Evolutionary conservation across 2,888 invertebrate genomes (phyloP), one percentile per base, ranked within the genome.

Genomic region (Tineola bisselliella): DNA sequence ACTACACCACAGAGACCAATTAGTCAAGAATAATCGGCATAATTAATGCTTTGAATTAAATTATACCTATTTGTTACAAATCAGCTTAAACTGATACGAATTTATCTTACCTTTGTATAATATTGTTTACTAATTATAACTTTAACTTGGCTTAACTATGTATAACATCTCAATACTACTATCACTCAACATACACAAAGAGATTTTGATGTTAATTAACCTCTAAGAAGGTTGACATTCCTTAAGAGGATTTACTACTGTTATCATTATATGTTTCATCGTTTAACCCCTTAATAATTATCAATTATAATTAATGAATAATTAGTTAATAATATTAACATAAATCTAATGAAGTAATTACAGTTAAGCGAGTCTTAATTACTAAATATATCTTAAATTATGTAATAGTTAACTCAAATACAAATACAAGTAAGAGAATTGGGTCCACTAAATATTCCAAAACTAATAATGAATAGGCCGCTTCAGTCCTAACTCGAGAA

Each of bases 151-250:
- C 38, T 38, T 38, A 38, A 38, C 11, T 31, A 31, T 10, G 10
- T 38, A 38, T 38, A 12, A 38, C 38, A 25, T n/a, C 10, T 6
- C 38, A 15, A 48, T 48, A 48, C n/a, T 15, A 18, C 15, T 12
- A 15, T 48, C 15, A 48, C 15, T 4, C 15, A 44, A 48, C 2
- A 12, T 8, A 15, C 48, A 75, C 77, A 73, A 69, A 75, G 77
- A 81, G 80, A 83, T 81, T 86, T 84, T 79, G 78, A 77, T 84
- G 84, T 86, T 86, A 86, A 86, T 86, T 84, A 86, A 82, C 86
- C 86, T 76, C 18, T 48, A 18, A 48, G 48, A 48, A 48, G 4
- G 18, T 48, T 48, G n/a, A 48, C 10, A 3, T 15, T 48, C 8
- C n/a, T 10, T 8, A 48, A 48, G 48, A 15, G 48, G 48, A 48